phyloP scores from a whole-genome alignment of 2,113 vertebrate genomes.

The Murina feae region DNA sequence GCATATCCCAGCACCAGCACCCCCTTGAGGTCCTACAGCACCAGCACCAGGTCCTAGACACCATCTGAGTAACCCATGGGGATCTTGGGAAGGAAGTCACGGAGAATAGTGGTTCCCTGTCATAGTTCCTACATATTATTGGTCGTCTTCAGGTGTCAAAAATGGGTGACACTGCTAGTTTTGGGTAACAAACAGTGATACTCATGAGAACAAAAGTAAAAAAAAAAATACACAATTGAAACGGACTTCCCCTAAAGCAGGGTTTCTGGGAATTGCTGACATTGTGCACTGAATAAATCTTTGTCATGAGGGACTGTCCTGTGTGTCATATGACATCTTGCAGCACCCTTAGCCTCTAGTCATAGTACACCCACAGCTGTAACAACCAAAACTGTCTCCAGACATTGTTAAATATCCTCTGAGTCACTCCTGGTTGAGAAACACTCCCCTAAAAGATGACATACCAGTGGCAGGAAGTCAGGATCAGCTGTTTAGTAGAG shows the following conservation, averaged over 20 bases:
- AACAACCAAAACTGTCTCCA: background rate
- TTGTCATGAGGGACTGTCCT: background rate
- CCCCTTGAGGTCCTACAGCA: background rate
- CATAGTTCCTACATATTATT: background rate
- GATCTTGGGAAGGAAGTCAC: background rate
- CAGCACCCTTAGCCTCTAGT: background rate
- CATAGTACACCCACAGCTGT: background rate
- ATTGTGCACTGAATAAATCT: background rate
- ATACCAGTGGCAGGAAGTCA: background rate
- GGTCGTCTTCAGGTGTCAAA: background rate
- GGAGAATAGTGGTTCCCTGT: background rate
- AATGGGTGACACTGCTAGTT: background rate
- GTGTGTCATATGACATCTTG: background rate
- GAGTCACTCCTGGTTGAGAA: background rate
- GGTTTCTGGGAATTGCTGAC: background rate
- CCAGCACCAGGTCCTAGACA: background rate
- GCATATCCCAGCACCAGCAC: background rate
- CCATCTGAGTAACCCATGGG: background rate
- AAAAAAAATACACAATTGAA: background rate
- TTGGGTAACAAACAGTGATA: background rate
- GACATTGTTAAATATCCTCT: background rate
- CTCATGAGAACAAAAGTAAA: background rate
- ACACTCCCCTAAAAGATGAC: background rate
- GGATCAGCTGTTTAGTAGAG: background rate
- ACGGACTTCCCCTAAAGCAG: background rate